phyloP scores from a whole-genome alignment of 2,113 vertebrate genomes.

The Argyrosomus japonicus region DNA sequence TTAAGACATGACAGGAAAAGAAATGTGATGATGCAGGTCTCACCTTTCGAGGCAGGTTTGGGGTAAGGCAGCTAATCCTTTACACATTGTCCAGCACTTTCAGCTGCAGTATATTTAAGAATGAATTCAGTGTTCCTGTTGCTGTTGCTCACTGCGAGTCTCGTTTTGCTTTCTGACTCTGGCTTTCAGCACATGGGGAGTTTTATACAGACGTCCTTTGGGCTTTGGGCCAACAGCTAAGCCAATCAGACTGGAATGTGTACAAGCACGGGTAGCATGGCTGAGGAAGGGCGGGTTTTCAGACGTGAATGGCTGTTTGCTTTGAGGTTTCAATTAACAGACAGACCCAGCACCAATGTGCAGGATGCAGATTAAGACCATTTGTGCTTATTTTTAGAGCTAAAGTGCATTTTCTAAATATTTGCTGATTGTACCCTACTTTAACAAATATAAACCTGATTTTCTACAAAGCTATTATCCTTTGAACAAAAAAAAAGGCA shows the following conservation, averaged over 20 bases:
- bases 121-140: constrained; percentile 19
- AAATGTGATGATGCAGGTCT: constrained; percentile 45
- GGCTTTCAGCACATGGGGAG: constrained; percentile 63
- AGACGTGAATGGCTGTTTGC: constrained; percentile 51
- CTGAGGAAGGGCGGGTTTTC: constrained; percentile 50
- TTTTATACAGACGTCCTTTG: constrained; percentile 78
- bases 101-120: constrained; percentile 23
- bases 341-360: constrained; percentile 8
- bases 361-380: constrained; percentile 32
- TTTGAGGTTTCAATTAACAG: constrained; percentile 58
- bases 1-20: background rate
- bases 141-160: constrained; percentile 24
- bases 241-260: constrained; percentile 83
- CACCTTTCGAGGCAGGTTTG: constrained; percentile 86
- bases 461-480: background rate
- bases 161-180: constrained; percentile 71
- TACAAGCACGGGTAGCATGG: constrained; percentile 34
- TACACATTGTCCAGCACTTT: constrained; percentile 82
- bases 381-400: background rate
- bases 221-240: constrained; percentile 78
- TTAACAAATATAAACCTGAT: background rate
- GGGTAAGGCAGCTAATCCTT: constrained; percentile 86
- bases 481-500: no score
- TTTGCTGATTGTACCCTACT: background rate
- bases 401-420: background rate